A percentile compares a stretch with the other conserved stretches of the same genome.
Evolutionary conservation across 2,797 vertebrate species (phyloP).

Genomic region (Cossypha dichroa): DNA sequence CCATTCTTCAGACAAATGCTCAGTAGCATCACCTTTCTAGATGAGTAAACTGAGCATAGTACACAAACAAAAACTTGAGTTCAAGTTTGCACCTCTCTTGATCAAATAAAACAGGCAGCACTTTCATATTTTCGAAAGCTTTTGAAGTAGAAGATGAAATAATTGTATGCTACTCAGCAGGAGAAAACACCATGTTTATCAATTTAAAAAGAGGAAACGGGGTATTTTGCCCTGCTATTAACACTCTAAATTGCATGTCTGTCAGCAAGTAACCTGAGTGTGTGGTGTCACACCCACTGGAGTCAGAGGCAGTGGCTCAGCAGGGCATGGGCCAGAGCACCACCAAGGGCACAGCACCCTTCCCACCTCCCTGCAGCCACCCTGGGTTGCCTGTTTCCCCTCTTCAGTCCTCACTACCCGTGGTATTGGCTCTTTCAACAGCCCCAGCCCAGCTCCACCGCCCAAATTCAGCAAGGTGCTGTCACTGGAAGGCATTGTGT

Average conservation of each 20-base stretch:
- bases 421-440: neutral
- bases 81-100: neutral
- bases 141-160: neutral
- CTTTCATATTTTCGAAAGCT: neutral
- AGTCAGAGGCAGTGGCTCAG: neutral
- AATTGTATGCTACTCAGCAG: neutral
- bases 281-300: neutral
- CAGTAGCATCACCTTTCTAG: neutral
- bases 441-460: neutral
- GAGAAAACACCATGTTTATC: neutral
- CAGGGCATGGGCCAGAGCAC: fast-evolving
- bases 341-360: neutral
- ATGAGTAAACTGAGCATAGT: neutral
- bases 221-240: neutral
- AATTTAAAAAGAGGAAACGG: neutral
- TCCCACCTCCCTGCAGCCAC: neutral
- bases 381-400: neutral
- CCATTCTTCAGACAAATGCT: neutral
- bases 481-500: fast-evolving
- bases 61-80: neutral
- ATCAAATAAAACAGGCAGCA: neutral
- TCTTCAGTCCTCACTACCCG: neutral
- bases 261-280: neutral
- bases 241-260: neutral
- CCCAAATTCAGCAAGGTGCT: neutral